These are phyloP conservation scores for Formica exsecta DNA, from an alignment of 1,140 invertebrate species.

Conservation along the genomic window DNA sequence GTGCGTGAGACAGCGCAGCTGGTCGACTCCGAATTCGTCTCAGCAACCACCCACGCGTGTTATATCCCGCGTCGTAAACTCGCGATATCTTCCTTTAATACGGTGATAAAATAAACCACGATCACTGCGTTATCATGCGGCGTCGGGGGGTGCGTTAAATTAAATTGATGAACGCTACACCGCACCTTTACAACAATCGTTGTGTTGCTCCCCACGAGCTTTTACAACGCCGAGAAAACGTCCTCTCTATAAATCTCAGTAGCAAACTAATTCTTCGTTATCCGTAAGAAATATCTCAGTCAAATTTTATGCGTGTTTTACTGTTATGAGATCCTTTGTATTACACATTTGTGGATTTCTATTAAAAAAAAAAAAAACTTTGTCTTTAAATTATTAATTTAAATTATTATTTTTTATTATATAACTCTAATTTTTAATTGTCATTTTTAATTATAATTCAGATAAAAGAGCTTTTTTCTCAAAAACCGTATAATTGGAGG, in stretches of 20 bases:
- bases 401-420: slow-evolving; percentile 10
- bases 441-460: neutral
- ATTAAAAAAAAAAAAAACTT: no score
- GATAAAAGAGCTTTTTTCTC: neutral
- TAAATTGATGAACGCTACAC: slow-evolving; percentile 59
- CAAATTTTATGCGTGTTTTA: neutral
- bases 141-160: slow-evolving; percentile 42
- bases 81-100: slow-evolving; percentile 52
- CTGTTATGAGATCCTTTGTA: no score
- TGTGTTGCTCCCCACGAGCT: slow-evolving; percentile 7
- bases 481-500: neutral
- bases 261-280: neutral
- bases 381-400: neutral
- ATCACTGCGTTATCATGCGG: slow-evolving; percentile 53
- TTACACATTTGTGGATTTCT: no score
- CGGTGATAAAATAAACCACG: slow-evolving; percentile 56
- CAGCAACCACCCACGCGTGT: slow-evolving; percentile 5
- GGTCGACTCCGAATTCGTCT: slow-evolving; percentile 44
- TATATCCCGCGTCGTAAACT: slow-evolving; percentile 51
- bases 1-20: slow-evolving; percentile 27
- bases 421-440: neutral
- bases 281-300: neutral
- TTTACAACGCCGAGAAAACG: neutral
- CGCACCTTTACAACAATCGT: slow-evolving; percentile 51
- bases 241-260: neutral